phyloP scores from a whole-genome alignment of 2,113 vertebrate species.

The Hassar affinis region DNA sequence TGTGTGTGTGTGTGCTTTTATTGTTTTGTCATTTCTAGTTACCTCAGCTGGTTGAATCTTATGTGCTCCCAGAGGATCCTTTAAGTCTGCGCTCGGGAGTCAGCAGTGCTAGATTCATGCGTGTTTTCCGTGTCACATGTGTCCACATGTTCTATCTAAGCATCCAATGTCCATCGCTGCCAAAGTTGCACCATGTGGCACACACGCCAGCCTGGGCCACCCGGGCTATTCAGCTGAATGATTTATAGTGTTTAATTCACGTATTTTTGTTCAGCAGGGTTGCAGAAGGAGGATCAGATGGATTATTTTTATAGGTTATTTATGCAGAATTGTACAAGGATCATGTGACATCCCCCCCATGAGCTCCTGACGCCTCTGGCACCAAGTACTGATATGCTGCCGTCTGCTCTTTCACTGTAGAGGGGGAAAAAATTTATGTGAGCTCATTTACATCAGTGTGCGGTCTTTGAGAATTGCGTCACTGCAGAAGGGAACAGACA shows the following conservation, averaged over 20 bases:
- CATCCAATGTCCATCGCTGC: not conserved
- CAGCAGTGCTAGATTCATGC: not conserved
- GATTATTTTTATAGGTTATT: slow-evolving; percentile 48
- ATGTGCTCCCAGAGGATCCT: slow-evolving; percentile 4
- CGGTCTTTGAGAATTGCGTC: not conserved
- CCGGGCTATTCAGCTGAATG: slow-evolving; percentile 8
- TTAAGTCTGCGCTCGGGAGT: slow-evolving; percentile 7
- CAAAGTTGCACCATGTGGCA: not conserved
- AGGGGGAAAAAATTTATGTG: not conserved
- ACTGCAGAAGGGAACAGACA: not conserved
- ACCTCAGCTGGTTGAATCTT: slow-evolving; percentile 23
- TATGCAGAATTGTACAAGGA: slow-evolving; percentile 40
- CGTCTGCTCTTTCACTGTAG: not conserved
- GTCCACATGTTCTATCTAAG: slow-evolving; percentile 2
- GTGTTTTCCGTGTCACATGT: not conserved
- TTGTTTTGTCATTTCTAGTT: slow-evolving; percentile 38
- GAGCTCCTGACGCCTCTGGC: slow-evolving; percentile 41
- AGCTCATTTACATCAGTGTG: not conserved
- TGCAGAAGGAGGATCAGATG: slow-evolving; percentile 32
- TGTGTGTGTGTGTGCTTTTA: slow-evolving; percentile 25
- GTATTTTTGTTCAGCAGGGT: slow-evolving; percentile 30
- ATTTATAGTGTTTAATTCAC: slow-evolving; percentile 28
- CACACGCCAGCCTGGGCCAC: not conserved
- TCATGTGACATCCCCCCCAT: slow-evolving; percentile 31
- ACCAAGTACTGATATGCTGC: slow-evolving; percentile 11